Evolutionary conservation across 2,113 vertebrate species (phyloP).

Genomic region (Ancistrus triradiatus): DNA sequence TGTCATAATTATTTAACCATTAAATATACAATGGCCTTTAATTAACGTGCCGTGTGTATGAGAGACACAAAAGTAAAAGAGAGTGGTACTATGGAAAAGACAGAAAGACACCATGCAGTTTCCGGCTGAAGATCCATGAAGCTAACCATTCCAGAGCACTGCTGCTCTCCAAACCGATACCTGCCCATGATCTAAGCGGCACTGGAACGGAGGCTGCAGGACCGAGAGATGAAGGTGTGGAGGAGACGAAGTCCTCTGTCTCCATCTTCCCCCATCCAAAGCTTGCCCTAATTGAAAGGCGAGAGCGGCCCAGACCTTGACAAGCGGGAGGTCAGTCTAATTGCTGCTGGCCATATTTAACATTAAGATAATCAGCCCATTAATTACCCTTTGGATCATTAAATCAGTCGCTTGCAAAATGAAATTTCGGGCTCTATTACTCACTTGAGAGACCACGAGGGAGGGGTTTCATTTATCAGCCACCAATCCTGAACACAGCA

Average conservation of each 20-base stretch:
- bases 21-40: too few relatives aligned
- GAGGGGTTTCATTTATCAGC: constrained; percentile 90
- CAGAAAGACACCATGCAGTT: too few relatives aligned
- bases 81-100: too few relatives aligned
- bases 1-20: too few relatives aligned
- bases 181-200: constrained; percentile 41
- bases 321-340: constrained; percentile 99
- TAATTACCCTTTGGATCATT: constrained; percentile 99
- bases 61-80: too few relatives aligned
- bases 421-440: constrained; percentile 99
- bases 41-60: too few relatives aligned
- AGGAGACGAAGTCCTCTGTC: constrained; percentile 35
- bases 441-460: constrained; percentile 98
- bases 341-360: constrained; percentile 99
- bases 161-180: constrained; percentile 38
- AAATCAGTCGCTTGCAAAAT: constrained; percentile 99
- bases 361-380: constrained; percentile 99
- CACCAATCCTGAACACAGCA: constrained; percentile 77
- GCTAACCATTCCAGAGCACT: constrained; percentile 12
- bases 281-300: constrained; percentile 96
- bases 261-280: constrained; percentile 42
- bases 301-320: constrained; percentile 94
- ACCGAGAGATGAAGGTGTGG: constrained; percentile 48
- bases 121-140: constrained; percentile 42
- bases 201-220: not conserved